These are phyloP conservation scores for Meloidogyne floridensis DNA, from an alignment of 1,140 invertebrate genomes.

Conservation along the genomic window DNA sequence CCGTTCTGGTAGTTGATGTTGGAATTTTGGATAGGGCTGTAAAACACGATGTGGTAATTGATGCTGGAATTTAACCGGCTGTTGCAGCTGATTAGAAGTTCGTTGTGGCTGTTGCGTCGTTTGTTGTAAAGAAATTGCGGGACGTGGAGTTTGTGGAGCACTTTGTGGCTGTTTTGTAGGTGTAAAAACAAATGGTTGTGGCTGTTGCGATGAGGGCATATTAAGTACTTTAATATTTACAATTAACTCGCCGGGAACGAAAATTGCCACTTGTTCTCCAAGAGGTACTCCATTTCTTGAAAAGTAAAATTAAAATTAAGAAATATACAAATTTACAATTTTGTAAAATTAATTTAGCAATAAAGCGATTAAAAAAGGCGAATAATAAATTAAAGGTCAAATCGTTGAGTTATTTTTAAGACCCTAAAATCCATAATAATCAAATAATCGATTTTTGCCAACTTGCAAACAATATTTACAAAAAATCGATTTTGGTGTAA, in stretches of 20 bases:
- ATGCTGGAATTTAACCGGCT: no score
- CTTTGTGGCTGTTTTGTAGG: not conserved
- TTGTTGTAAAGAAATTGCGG: not conserved
- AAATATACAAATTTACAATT: not conserved
- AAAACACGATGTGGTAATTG: no score
- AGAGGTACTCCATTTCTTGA: constrained; percentile 27
- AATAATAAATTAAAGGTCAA: no score
- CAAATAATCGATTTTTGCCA: not conserved
- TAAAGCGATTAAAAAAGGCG: no score
- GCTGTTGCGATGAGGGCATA: not conserved
- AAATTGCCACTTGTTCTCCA: not conserved
- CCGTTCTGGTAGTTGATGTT: no score
- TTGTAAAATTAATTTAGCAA: no score
- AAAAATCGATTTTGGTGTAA: no score
- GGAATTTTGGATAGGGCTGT: no score
- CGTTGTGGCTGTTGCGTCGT: no score
- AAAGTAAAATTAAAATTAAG: not conserved
- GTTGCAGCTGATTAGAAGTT: no score
- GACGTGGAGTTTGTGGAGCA: not conserved
- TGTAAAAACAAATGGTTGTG: not conserved
- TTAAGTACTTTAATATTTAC: constrained; percentile 3
- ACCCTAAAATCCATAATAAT: not conserved
- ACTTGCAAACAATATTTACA: not conserved
- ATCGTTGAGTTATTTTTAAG: no score
- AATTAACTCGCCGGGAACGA: constrained; percentile 22